These are phyloP conservation scores for Magallana gigas DNA, from an alignment of 1,140 invertebrate genomes.

Conservation along the genomic window DNA sequence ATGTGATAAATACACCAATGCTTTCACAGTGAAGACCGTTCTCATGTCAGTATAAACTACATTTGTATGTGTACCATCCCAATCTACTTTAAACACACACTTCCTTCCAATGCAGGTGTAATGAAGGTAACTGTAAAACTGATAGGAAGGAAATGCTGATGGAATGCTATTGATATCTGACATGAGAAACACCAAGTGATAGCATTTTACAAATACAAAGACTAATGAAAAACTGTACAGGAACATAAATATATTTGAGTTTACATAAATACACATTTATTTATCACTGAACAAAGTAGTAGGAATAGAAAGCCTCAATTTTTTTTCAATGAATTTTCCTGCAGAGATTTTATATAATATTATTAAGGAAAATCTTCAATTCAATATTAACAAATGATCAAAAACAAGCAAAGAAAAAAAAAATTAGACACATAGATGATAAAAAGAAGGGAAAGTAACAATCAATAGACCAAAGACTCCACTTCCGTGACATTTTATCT, in stretches of 20 bases:
- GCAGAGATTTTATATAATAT: neutral
- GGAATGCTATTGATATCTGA: constrained; percentile 22
- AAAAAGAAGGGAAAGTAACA: neutral
- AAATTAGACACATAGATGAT: neutral
- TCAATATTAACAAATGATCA: neutral
- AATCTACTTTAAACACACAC: neutral
- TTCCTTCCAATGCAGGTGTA: neutral
- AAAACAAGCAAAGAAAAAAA: neutral
- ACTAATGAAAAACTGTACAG: constrained; percentile 28
- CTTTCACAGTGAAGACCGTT: constrained; percentile 9
- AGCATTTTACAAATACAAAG: neutral
- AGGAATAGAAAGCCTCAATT: neutral
- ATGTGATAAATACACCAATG: constrained; percentile 21
- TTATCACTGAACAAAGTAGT: neutral
- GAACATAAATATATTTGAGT: constrained; percentile 10
- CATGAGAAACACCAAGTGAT: constrained; percentile 17
- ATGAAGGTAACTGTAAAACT: neutral
- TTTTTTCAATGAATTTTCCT: neutral
- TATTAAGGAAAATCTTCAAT: neutral
- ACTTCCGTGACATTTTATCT: neutral
- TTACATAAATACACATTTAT: constrained; percentile 4
- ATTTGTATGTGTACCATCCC: neutral
- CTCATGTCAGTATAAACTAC: constrained; percentile 4
- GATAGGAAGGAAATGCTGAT: neutral
- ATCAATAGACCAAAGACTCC: constrained; percentile 19